These are phyloP conservation scores for Sinocyclocheilus maitianheensis DNA, from an alignment of 2,113 vertebrate genomes.

Conservation along the genomic window DNA sequence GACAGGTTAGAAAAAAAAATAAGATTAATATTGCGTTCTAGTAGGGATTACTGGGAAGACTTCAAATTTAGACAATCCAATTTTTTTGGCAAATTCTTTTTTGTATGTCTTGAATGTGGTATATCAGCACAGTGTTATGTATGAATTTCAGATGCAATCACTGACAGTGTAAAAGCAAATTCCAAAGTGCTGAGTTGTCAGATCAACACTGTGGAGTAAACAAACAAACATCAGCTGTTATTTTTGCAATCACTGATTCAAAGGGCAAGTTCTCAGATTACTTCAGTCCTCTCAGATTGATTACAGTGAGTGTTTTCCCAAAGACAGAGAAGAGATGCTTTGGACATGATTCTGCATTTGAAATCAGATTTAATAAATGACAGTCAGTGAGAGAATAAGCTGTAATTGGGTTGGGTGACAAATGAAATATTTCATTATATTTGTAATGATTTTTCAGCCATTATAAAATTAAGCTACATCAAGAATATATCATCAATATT, in stretches of 20 bases:
- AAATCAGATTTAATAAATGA: background rate
- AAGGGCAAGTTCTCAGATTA: background rate
- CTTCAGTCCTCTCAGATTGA: background rate
- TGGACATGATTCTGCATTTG: background rate
- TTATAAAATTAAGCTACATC: background rate
- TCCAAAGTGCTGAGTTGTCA: background rate
- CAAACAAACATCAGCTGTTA: background rate
- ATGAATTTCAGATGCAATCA: background rate
- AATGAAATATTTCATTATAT: background rate
- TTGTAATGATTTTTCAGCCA: background rate
- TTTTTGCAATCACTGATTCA: background rate
- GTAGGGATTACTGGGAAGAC: background rate
- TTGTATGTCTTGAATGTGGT: background rate
- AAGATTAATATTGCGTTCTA: background rate
- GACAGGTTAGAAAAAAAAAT: background rate
- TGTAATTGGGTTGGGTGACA: background rate
- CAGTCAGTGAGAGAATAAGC: background rate
- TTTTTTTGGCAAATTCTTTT: background rate
- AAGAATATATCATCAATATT: background rate
- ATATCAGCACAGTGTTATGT: background rate
- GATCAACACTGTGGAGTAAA: background rate
- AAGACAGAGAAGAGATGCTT: background rate
- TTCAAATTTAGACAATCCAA: background rate
- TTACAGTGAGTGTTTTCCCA: background rate
- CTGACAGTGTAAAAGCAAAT: background rate